Evolutionary conservation across 2,888 invertebrate genomes (phyloP).

Genomic region (Drosophila affinis): DNA sequence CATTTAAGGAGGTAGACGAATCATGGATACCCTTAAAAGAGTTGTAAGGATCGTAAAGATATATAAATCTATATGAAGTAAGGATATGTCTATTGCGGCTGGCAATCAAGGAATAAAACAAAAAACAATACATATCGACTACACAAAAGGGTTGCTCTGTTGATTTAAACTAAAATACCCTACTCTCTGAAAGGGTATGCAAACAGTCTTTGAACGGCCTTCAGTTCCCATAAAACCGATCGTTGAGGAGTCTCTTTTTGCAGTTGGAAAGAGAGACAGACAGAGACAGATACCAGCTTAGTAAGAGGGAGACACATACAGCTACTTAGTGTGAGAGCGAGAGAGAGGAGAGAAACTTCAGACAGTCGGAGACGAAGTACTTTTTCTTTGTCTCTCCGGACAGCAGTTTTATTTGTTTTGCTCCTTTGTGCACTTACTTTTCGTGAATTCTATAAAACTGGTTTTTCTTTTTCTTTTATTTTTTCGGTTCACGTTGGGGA

Average conservation of each 20-base stretch:
- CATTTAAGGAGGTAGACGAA: background rate
- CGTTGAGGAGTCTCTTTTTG: background rate
- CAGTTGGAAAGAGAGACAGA: too few relatives aligned
- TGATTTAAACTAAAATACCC: background rate
- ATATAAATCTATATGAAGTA: background rate
- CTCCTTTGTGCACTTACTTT: conserved; percentile 51
- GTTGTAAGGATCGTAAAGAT: background rate
- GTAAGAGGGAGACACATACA: background rate
- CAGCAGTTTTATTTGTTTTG: conserved; percentile 34
- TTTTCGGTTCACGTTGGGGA: conserved; percentile 32
- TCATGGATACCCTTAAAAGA: background rate
- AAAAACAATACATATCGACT: too few relatives aligned
- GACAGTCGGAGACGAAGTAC: background rate
- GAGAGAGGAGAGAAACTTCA: background rate
- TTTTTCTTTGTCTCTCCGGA: conserved; percentile 37
- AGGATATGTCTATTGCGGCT: background rate
- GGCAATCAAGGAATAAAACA: background rate
- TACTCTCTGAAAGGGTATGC: background rate
- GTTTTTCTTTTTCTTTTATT: conserved; percentile 48
- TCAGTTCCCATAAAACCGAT: conserved; percentile 34
- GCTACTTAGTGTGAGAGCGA: background rate
- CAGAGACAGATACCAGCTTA: background rate
- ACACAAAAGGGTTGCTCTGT: background rate
- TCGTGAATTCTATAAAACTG: conserved; percentile 52
- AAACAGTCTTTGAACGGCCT: conserved; percentile 50